These are phyloP conservation scores for Ceyx margarethae DNA, from an alignment of 2,113 vertebrate species.

Conservation along the genomic window DNA sequence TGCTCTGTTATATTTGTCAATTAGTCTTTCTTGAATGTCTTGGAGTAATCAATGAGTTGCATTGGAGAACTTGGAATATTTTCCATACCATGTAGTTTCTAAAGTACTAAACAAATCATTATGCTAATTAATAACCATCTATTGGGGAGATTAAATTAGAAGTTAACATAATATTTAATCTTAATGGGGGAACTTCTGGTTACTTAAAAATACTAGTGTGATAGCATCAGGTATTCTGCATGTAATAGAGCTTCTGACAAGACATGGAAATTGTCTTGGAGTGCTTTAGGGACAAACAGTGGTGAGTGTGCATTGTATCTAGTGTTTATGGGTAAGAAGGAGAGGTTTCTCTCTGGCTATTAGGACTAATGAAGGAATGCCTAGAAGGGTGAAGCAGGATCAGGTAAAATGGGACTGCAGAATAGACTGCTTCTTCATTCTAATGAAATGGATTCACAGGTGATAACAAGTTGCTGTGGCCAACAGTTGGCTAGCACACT, in stretches of 20 bases:
- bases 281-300: not conserved
- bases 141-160: not conserved
- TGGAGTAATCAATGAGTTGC: not conserved
- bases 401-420: not conserved
- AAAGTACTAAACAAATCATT: slow-evolving; percentile 7
- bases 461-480: not conserved
- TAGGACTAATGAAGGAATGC: not conserved
- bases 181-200: not conserved
- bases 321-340: not conserved
- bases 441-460: not conserved
- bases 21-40: slow-evolving; percentile 2
- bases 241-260: not conserved
- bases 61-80: not conserved
- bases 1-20: not conserved
- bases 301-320: fast-evolving
- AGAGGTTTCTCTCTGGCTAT: not conserved
- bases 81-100: not conserved
- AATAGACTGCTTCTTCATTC: not conserved
- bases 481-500: not conserved
- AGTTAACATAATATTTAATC: not conserved
- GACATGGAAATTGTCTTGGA: not conserved
- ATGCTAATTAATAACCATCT: slow-evolving; percentile 1
- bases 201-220: not conserved
- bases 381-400: not conserved
- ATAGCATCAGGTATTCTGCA: not conserved